phyloP scores from a whole-genome alignment of 2,113 vertebrate genomes.

The Cisticola juncidis region DNA sequence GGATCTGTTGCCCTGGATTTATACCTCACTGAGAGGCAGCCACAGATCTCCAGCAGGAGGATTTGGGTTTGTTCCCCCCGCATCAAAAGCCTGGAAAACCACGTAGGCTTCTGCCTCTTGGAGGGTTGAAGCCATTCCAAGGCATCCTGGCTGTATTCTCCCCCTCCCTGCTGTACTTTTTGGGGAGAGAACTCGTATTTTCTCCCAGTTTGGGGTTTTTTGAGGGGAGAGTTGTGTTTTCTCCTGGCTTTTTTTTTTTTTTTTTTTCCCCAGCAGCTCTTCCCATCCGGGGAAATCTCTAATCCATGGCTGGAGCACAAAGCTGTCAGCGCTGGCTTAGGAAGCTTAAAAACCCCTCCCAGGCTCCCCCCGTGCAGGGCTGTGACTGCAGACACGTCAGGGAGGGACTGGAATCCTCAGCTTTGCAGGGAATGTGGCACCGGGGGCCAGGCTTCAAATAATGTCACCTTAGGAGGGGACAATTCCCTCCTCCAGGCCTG shows the following conservation, averaged over 20 bases:
- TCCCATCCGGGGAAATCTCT: not conserved
- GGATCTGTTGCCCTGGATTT: not conserved
- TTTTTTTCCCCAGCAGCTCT: not conserved
- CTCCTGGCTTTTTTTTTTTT: not conserved
- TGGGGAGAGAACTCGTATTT: not conserved
- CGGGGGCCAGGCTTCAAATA: accelerated
- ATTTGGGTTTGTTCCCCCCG: not conserved
- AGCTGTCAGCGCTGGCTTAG: not conserved
- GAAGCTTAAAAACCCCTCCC: not conserved
- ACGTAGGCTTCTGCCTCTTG: not conserved
- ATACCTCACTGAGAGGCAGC: not conserved
- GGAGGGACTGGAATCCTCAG: not conserved
- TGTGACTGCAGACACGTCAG: not conserved
- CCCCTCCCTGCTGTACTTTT: not conserved
- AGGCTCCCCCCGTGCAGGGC: not conserved
- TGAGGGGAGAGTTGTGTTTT: not conserved
- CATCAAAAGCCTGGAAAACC: not conserved
- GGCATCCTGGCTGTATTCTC: not conserved
- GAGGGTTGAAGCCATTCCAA: not conserved
- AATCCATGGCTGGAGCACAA: not conserved
- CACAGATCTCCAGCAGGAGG: not conserved
- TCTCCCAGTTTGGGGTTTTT: not conserved
- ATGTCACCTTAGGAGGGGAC: not conserved
- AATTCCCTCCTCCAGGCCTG: not conserved
- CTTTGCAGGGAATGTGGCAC: not conserved